A percentile compares a stretch with the other conserved stretches of the same genome.
Conservation (phyloP, 37 sponge, comb jelly and placozoan species). For the Axinella damicornis region DNA sequence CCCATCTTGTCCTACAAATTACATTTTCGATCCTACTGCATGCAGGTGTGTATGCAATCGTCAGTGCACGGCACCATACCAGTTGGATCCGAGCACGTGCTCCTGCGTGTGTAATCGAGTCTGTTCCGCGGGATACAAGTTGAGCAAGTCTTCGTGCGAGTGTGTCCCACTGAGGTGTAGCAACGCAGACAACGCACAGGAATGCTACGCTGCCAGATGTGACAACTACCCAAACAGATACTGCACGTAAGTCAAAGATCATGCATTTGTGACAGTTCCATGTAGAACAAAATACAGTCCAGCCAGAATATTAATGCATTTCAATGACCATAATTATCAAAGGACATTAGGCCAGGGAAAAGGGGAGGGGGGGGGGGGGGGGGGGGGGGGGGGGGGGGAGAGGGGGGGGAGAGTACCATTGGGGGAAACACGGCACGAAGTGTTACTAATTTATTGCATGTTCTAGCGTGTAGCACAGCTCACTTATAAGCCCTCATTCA, state of each 20-base stretch:
- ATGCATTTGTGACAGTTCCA: no score
- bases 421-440: no score
- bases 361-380: no score
- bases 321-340: no score
- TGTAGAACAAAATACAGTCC: no score
- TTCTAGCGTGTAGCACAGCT: no score
- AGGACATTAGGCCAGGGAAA: no score
- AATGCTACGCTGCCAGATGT: constrained; percentile 46
- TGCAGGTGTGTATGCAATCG: constrained; percentile 40
- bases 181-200: constrained; percentile 23
- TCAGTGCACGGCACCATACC: constrained; percentile 15
- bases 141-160: constrained; percentile 16
- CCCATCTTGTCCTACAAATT: background rate
- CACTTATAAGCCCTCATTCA: no score
- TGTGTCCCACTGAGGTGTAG: constrained; percentile 53
- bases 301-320: no score
- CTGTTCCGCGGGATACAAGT: constrained; percentile 31
- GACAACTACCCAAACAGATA: constrained; percentile 44
- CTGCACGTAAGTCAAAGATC: constrained; percentile 64
- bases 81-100: constrained; percentile 48
- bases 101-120: constrained; percentile 48
- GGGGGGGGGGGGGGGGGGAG: no score
- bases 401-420: no score
- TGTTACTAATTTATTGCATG: no score
- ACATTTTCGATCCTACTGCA: background rate